These are phyloP conservation scores for Bactericera cockerelli DNA, from an alignment of 1,140 invertebrate genomes.

Conservation along the genomic window DNA sequence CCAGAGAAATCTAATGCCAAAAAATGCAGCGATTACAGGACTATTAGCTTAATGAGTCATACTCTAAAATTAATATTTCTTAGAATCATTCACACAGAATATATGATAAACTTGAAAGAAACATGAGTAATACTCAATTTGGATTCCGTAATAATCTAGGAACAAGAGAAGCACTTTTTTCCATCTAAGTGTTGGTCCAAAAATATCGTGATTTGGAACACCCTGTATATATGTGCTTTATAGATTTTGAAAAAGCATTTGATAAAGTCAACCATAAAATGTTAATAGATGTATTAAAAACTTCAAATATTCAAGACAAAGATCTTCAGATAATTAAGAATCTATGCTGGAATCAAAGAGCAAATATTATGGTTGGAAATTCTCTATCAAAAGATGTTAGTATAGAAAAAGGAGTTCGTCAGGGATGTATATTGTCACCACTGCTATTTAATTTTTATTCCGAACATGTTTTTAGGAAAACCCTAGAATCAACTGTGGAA, in stretches of 20 bases:
- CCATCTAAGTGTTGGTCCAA: slow-evolving; percentile 19
- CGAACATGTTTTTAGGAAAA: slow-evolving; percentile 11
- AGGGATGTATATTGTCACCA: slow-evolving; percentile 15
- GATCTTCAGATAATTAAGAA: slow-evolving; percentile 11
- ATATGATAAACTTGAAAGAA: slow-evolving; percentile 11
- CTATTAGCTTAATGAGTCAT: slow-evolving; percentile 10
- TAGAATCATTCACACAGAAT: slow-evolving; percentile 19
- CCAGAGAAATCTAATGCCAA: slow-evolving; percentile 3
- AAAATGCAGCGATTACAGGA: slow-evolving; percentile 7
- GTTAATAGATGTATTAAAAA: slow-evolving; percentile 15
- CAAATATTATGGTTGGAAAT: background rate
- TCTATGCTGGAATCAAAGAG: slow-evolving; percentile 11
- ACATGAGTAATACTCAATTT: slow-evolving; percentile 18
- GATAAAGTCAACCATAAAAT: slow-evolving; percentile 17
- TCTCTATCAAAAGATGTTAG: background rate
- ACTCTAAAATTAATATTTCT: slow-evolving; percentile 14
- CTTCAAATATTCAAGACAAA: background rate
- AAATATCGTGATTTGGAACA: slow-evolving; percentile 14
- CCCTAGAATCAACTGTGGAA: background rate
- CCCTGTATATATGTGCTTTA: background rate
- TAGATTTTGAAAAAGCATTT: slow-evolving; percentile 20
- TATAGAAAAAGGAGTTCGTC: slow-evolving; percentile 13
- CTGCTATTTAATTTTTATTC: slow-evolving; percentile 26
- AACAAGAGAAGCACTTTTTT: slow-evolving; percentile 22
- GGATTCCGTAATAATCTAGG: slow-evolving; percentile 19